phyloP scores from a whole-genome alignment of 2,888 invertebrate species.

The Antheraea yamamai region DNA sequence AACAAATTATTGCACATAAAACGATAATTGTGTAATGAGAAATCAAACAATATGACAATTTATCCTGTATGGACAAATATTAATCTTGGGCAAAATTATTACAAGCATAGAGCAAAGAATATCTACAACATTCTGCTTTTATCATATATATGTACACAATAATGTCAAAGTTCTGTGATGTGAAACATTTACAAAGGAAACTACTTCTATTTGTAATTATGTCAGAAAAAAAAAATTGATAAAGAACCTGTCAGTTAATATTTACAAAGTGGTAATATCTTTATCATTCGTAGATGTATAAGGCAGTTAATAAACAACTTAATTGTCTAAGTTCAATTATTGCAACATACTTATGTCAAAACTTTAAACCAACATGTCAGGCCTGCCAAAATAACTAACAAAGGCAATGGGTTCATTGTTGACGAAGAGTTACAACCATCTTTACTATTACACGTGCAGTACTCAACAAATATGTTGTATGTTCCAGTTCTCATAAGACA shows the following conservation, averaged over 20 bases:
- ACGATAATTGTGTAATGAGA: no score
- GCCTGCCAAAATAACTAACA: slow-evolving; percentile 30
- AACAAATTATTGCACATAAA: no score
- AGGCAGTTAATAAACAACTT: neutral
- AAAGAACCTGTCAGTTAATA: neutral
- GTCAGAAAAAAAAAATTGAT: neutral
- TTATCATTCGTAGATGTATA: neutral
- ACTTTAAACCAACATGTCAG: neutral
- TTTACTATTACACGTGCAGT: slow-evolving; percentile 95
- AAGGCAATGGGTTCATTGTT: slow-evolving; percentile 55
- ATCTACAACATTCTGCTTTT: no score
- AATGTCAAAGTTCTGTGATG: no score
- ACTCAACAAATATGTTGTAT: slow-evolving; percentile 96
- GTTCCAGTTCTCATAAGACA: slow-evolving; percentile 95
- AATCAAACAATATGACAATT: no score
- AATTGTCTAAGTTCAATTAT: neutral
- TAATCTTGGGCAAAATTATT: no score
- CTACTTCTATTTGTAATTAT: neutral
- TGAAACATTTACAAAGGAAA: neutral
- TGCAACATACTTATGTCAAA: neutral
- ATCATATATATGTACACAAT: no score
- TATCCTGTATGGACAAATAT: no score
- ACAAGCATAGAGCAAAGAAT: no score
- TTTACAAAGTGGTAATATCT: neutral
- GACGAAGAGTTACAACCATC: slow-evolving; percentile 92